phyloP scores from a whole-genome alignment of 2,797 vertebrate genomes.

The Danionella dracula region DNA sequence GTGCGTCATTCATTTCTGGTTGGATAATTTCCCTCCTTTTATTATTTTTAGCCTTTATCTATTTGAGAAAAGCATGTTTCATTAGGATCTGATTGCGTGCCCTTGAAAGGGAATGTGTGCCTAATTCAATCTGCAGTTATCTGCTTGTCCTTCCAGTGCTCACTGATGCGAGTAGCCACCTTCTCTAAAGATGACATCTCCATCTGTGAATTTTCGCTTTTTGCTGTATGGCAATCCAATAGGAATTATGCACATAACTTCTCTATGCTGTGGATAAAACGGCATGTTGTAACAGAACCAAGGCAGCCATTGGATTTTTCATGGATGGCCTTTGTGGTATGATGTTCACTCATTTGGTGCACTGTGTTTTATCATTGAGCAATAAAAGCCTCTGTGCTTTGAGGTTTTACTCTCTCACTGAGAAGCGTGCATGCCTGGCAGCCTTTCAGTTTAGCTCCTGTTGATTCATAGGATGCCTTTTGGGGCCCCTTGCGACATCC shows the following conservation, averaged over 20 bases:
- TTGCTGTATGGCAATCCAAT: no score
- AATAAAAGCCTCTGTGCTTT: not conserved
- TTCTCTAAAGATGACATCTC: slow-evolving; percentile 5
- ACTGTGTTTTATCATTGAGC: slow-evolving; percentile 7
- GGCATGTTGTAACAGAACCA: not conserved
- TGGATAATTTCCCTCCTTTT: not conserved
- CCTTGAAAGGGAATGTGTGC: slow-evolving; percentile 15
- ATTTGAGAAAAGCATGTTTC: slow-evolving; percentile 13
- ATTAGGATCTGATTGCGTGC: slow-evolving; percentile 8
- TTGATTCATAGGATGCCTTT: slow-evolving; percentile 54
- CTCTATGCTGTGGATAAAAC: not conserved
- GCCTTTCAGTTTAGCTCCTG: slow-evolving; percentile 53
- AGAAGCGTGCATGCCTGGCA: slow-evolving; percentile 51
- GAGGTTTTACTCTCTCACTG: slow-evolving; percentile 24
- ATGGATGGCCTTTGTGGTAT: not conserved
- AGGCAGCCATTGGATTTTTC: slow-evolving; percentile 4
- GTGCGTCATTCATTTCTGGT: no score
- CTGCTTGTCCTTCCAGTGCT: slow-evolving; percentile 31
- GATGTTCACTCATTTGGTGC: not conserved
- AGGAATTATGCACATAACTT: no score
- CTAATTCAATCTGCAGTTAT: slow-evolving; percentile 28
- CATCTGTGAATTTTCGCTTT: not conserved
- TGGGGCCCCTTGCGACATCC: slow-evolving; percentile 29
- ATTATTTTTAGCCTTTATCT: slow-evolving; percentile 19
- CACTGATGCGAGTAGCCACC: not conserved